phyloP scores from a whole-genome alignment of 2,113 vertebrate species.

The Spheniscus mendiculus region DNA sequence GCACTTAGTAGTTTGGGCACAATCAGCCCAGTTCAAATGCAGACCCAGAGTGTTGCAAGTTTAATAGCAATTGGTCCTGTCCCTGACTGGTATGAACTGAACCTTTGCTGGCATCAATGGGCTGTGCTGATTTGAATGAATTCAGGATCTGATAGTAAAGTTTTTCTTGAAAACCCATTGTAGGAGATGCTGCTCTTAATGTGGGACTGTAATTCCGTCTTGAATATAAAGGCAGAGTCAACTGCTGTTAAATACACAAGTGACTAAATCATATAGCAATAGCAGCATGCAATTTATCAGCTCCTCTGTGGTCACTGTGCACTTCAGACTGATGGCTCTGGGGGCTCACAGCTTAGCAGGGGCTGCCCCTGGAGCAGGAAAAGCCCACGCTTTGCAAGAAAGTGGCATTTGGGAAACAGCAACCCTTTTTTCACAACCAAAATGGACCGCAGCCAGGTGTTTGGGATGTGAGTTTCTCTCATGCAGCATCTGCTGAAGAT shows the following conservation, averaged over 20 bases:
- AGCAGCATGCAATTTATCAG: background rate
- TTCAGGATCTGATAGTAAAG: background rate
- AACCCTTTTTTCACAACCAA: background rate
- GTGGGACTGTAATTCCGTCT: background rate
- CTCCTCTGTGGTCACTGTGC: background rate
- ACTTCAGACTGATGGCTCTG: background rate
- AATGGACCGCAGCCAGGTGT: background rate
- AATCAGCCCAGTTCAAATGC: background rate
- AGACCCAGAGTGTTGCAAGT: background rate
- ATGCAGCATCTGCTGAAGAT: background rate
- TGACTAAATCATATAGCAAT: background rate
- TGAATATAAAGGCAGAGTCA: background rate
- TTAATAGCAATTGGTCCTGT: background rate
- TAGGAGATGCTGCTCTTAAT: background rate
- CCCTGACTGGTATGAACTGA: background rate
- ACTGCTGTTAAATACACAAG: background rate
- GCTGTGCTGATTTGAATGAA: background rate
- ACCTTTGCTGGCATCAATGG: background rate
- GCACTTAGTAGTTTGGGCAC: background rate
- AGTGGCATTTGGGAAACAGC: background rate
- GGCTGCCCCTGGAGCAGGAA: background rate
- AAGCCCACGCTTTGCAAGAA: background rate
- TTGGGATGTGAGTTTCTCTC: background rate
- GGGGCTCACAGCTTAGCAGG: background rate
- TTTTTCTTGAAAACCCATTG: background rate